A percentile compares a stretch with the other conserved stretches of the same genome.
phyloP scores from a whole-genome alignment of 2,113 vertebrate genomes.

The Meriones unguiculatus region DNA sequence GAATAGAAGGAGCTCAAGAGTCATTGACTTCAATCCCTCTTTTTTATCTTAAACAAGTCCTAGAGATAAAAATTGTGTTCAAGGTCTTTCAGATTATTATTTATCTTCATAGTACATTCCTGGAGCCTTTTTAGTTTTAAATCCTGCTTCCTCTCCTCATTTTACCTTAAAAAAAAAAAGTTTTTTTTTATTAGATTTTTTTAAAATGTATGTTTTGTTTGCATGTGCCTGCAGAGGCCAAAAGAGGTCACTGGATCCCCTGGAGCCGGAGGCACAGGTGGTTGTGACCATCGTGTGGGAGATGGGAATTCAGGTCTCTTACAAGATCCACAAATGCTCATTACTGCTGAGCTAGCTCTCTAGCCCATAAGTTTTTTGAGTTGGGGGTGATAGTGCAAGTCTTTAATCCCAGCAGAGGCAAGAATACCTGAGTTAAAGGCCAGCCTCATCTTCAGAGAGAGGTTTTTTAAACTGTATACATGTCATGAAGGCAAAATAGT shows the following conservation, averaged over 20 bases:
- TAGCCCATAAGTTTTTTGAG: not conserved
- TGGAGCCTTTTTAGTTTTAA: constrained; percentile 17
- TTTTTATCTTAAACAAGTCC: constrained; percentile 38
- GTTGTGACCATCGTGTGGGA: not conserved
- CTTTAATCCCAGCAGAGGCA: not conserved
- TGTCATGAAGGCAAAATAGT: constrained; percentile 14
- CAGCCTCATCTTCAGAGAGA: not conserved
- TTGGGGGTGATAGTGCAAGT: not conserved
- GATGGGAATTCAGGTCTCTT: not conserved
- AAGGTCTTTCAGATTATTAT: constrained; percentile 32
- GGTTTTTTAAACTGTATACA: not conserved
- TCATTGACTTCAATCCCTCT: constrained; percentile 14
- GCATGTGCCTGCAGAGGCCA: not conserved
- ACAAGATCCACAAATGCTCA: not conserved
- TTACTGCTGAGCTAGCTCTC: not conserved
- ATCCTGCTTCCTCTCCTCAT: not conserved
- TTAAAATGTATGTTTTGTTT: not conserved
- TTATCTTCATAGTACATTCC: not conserved
- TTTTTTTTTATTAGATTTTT: not conserved
- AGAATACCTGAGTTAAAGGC: not conserved
- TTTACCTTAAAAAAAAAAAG: not conserved
- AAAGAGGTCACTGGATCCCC: not conserved
- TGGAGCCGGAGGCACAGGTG: too few species aligned
- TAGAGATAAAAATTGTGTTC: constrained; percentile 27
- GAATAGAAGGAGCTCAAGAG: constrained; percentile 12